Percentiles rank a stretch among this genome's conserved stretches.
Conservation (phyloP, 1,140 invertebrate species). For the Eufriesea mexicana region DNA sequence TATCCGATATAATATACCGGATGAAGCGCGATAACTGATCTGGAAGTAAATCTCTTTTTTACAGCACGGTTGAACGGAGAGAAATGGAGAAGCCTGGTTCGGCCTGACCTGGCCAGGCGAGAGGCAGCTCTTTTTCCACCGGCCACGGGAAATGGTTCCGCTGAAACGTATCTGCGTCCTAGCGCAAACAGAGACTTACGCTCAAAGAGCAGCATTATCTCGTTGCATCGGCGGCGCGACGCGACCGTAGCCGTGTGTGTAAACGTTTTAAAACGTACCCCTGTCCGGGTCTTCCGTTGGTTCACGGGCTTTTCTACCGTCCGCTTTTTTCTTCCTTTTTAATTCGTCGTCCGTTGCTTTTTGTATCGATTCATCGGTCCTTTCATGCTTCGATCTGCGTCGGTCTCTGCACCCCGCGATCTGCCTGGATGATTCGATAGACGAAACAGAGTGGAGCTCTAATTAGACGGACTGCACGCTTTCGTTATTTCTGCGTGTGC, state of each 20-base stretch:
- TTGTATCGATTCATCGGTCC: not conserved
- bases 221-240: not conserved
- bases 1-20: conserved; percentile 56
- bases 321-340: not conserved
- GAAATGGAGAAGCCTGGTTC: conserved; percentile 32
- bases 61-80: conserved; percentile 36
- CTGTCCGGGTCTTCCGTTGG: not conserved
- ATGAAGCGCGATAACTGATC: conserved; percentile 46
- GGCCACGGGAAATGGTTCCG: conserved; percentile 10
- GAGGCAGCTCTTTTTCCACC: not conserved
- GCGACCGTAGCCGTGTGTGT: not conserved
- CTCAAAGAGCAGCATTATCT: conserved; percentile 32
- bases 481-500: not conserved
- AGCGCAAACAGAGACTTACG: conserved; percentile 37
- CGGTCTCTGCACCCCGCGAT: not conserved
- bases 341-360: not conserved
- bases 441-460: not conserved
- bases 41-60: conserved; percentile 53
- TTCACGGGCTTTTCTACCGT: not conserved
- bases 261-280: conserved; percentile 21
- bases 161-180: conserved; percentile 8
- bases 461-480: not conserved
- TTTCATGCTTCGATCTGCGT: not conserved
- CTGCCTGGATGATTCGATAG: not conserved
- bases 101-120: not conserved